These are phyloP conservation scores for Grammomys dolichurus DNA, from an alignment of 2,113 vertebrate species.

Conservation along the genomic window DNA sequence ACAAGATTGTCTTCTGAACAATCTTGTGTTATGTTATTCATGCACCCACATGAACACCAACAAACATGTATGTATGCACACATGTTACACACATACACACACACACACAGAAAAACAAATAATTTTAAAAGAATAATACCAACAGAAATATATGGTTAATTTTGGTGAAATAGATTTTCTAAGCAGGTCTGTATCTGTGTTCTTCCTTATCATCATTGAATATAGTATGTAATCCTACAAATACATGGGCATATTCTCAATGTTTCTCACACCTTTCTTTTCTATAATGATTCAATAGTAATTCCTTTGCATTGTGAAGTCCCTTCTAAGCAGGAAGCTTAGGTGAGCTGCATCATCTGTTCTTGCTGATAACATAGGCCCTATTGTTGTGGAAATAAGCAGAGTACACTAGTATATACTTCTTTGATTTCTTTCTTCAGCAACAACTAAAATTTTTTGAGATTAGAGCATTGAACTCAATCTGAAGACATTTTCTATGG, in stretches of 20 bases:
- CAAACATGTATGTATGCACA: neutral
- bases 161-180: slow-evolving; percentile 12
- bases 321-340: neutral
- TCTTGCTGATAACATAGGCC: slow-evolving; percentile 9
- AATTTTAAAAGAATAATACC: neutral
- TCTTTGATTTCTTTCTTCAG: slow-evolving; percentile 28
- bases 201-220: neutral
- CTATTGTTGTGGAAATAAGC: neutral
- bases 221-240: slow-evolving; percentile 35
- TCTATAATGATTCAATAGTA: neutral
- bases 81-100: neutral
- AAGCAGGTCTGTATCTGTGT: neutral
- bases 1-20: too few relatives aligned
- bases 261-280: slow-evolving; percentile 14
- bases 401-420: neutral
- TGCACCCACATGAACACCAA: neutral
- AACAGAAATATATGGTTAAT: neutral
- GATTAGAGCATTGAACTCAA: slow-evolving; percentile 26
- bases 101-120: neutral
- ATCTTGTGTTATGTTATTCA: neutral
- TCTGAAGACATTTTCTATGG: slow-evolving; percentile 18
- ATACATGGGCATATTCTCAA: slow-evolving; percentile 23
- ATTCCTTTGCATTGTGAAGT: slow-evolving; percentile 4
- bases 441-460: slow-evolving; percentile 10
- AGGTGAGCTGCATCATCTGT: neutral